Evolutionary conservation across 2,888 invertebrate species (phyloP).

Genomic region (Girardia tigrina): DNA sequence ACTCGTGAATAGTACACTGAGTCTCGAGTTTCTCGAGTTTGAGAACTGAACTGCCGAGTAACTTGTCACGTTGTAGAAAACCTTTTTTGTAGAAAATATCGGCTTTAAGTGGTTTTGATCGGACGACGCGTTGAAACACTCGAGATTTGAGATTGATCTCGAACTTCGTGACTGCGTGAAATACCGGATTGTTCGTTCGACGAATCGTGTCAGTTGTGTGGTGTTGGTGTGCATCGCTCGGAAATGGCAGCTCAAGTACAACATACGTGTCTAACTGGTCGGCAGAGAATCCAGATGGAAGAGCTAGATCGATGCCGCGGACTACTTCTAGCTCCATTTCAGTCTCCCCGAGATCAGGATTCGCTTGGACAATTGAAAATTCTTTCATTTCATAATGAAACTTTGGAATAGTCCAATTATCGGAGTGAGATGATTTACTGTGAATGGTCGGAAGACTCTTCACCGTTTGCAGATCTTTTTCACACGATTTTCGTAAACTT

Average conservation of each 20-base stretch:
- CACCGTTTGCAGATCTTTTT: constrained; percentile 73
- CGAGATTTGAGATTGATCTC: constrained; percentile 66
- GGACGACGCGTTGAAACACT: constrained; percentile 70
- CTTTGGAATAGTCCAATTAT: too few relatives aligned
- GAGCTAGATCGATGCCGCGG: constrained; percentile 62
- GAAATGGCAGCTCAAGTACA: constrained; percentile 35
- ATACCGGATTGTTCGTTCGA: constrained; percentile 67
- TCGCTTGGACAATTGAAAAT: constrained; percentile 67
- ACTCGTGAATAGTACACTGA: constrained; percentile 73
- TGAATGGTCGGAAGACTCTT: constrained; percentile 56
- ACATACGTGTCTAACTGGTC: constrained; percentile 74
- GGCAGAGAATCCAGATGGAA: constrained; percentile 60
- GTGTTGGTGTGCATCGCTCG: constrained; percentile 38
- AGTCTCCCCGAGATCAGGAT: constrained; percentile 71
- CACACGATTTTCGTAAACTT: constrained; percentile 65
- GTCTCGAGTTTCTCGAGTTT: constrained; percentile 78
- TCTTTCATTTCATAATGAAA: constrained; percentile 76
- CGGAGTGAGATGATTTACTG: too few relatives aligned
- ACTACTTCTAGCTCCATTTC: constrained; percentile 73
- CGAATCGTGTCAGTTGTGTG: constrained; percentile 61
- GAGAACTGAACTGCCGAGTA: constrained; percentile 67
- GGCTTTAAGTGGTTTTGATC: constrained; percentile 72
- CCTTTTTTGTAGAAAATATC: constrained; percentile 84
- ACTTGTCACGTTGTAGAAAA: constrained; percentile 72
- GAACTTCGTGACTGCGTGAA: constrained; percentile 52